Evolutionary conservation across 1,140 invertebrate species (phyloP).

Genomic region (Meloidogyne chitwoodi): DNA sequence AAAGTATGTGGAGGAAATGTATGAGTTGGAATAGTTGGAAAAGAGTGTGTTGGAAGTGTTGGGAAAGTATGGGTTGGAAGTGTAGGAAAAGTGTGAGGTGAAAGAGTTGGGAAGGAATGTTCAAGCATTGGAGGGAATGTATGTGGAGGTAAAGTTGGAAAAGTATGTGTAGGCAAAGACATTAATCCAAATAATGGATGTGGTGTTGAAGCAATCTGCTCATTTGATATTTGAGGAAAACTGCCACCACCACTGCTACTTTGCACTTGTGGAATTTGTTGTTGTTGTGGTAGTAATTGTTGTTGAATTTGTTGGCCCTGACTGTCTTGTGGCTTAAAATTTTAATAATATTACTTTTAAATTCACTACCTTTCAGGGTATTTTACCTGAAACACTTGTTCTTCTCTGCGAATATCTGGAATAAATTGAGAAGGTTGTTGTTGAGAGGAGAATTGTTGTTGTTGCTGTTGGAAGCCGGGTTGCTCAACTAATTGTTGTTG

Average conservation of each 20-base stretch:
- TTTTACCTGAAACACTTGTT: background rate
- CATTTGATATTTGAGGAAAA: background rate
- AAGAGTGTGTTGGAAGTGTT: slow-evolving; percentile 26
- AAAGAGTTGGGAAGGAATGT: slow-evolving; percentile 23
- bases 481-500: background rate
- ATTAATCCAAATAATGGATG: background rate
- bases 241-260: background rate
- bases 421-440: background rate
- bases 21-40: slow-evolving; percentile 25
- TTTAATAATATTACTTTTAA: background rate
- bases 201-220: background rate
- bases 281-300: background rate
- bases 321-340: background rate
- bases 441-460: background rate
- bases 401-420: background rate
- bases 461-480: background rate
- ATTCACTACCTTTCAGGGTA: too few relatives aligned
- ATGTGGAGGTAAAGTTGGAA: slow-evolving; percentile 30
- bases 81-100: slow-evolving; percentile 29
- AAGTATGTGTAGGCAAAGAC: slow-evolving; percentile 18
- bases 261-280: background rate
- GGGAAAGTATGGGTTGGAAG: slow-evolving; percentile 29
- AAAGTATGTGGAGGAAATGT: slow-evolving; percentile 11
- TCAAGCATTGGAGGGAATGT: slow-evolving; percentile 34
- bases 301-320: background rate